phyloP scores from a whole-genome alignment of 2,888 invertebrate genomes.

The Drosophila borealis region DNA sequence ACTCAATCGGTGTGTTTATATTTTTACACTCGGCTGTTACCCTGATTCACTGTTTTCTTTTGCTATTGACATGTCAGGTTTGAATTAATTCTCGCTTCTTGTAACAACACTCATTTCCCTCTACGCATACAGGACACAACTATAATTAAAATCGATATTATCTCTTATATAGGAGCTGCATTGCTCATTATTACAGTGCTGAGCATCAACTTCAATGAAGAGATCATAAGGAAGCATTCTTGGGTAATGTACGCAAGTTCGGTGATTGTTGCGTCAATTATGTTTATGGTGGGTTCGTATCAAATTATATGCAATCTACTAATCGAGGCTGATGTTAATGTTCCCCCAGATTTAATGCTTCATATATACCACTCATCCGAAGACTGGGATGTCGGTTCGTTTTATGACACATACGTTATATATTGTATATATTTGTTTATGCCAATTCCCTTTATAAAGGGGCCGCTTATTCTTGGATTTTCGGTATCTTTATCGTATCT shows the following conservation, averaged over 20 bases:
- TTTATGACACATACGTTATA: slow-evolving; percentile 51
- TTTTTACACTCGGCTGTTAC: slow-evolving; percentile 35
- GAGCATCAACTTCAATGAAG: slow-evolving; percentile 37
- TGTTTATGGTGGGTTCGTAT: slow-evolving; percentile 40
- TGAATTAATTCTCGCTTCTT: slow-evolving; percentile 2
- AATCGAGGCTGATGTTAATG: no score
- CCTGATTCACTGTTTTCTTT: slow-evolving; percentile 18
- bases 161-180: neutral
- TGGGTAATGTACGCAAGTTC: slow-evolving; percentile 45
- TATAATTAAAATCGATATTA: slow-evolving; percentile 35
- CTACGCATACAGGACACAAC: slow-evolving; percentile 17
- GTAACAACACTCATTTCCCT: neutral
- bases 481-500: slow-evolving; percentile 1
- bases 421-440: slow-evolving; percentile 53
- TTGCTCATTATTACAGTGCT: slow-evolving; percentile 15
- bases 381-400: slow-evolving; percentile 20
- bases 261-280: neutral
- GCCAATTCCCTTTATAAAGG: slow-evolving; percentile 38
- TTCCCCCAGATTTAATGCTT: slow-evolving; percentile 6
- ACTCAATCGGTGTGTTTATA: slow-evolving; percentile 33
- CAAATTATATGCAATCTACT: neutral
- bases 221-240: neutral
- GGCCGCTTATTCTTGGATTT: slow-evolving; percentile 32
- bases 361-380: slow-evolving; percentile 26
- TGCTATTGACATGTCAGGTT: slow-evolving; percentile 36